Evolutionary conservation across 2,797 vertebrate genomes (phyloP).

Genomic region (Synanceia verrucosa): DNA sequence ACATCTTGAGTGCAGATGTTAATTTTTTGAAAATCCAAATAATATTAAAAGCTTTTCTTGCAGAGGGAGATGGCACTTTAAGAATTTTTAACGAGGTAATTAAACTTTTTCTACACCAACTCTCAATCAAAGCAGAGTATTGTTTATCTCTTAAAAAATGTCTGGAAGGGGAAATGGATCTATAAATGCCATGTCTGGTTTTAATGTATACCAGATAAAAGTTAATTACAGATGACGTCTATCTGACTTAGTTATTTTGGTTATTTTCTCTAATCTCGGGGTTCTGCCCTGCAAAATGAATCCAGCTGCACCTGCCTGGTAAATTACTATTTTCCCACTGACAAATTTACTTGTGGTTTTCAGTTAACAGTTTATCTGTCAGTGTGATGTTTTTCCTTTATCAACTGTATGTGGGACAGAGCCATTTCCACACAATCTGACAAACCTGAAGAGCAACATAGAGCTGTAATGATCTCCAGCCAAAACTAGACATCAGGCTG

Average conservation of each 20-base stretch:
- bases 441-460: conserved; percentile 56
- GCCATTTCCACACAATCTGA: background rate
- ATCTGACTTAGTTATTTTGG: conserved; percentile 40
- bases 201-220: conserved; percentile 32
- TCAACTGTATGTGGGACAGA: background rate
- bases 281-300: conserved; percentile 37
- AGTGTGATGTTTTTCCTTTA: conserved; percentile 9
- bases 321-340: conserved; percentile 42
- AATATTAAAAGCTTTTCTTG: background rate
- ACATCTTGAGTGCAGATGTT: conserved; percentile 1
- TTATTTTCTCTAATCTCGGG: conserved; percentile 60
- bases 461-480: background rate
- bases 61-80: background rate
- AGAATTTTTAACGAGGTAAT: background rate
- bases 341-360: conserved; percentile 39
- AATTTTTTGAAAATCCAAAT: background rate
- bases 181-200: conserved; percentile 14
- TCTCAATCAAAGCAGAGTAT: conserved; percentile 1
- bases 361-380: background rate
- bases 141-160: background rate
- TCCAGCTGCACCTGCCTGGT: conserved; percentile 34
- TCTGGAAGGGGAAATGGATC: background rate
- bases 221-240: conserved; percentile 63
- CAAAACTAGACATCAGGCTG: background rate
- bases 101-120: background rate